Base-by-base conservation (phyloP, 2,797 vertebrate species). In the Cyclopterus lumpus region DNA sequence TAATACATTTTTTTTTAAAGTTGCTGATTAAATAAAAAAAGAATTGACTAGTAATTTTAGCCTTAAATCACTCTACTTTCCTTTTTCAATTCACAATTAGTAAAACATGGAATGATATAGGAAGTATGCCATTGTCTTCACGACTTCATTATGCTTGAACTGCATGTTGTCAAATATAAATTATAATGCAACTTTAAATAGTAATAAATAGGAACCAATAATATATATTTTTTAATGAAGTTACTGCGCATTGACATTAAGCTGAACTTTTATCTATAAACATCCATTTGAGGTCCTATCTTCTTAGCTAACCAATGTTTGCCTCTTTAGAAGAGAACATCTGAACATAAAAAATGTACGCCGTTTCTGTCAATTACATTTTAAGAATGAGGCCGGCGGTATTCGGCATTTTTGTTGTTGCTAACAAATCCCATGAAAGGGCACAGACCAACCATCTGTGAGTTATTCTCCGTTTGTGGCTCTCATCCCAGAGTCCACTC, bases 361-460 rank as follows among this genome's bases (percentile, higher is more conserved):
- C 24, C 32, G 26, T 22, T 54, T 44, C 18, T 54, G 18, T 22
- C 9, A 40, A 26, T 60, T 32, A 30, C 32, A 75, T 62, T 73
- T 64, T 22, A 67, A 42, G 24, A 34, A 60, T 64, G 10, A 54
- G 0, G 22, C 38, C 10, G 22, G 24, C 0, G 6, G 24, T 58
- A n/a, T 53, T 32, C 28, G 40, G 20, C n/a, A 48, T 36, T 63
- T 14, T 2, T 61, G 63, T 62, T 28, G 66, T 61, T 28, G 65
- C 60, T 18, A 69, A 51, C 18, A 61, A 42, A 55, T 64, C 18
- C 20, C 34, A 16, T 34, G 55, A 68, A 67, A 75, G 67, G 26
- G 32, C 28, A 9, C 20, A 63, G 59, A 38, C 24, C 28, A 67
- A 32, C 11, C 68, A 65, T 16, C 10, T 30, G 3, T 54, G 8